These are phyloP conservation scores for Chironomus tepperi DNA, from an alignment of 1,140 invertebrate species.

Conservation along the genomic window DNA sequence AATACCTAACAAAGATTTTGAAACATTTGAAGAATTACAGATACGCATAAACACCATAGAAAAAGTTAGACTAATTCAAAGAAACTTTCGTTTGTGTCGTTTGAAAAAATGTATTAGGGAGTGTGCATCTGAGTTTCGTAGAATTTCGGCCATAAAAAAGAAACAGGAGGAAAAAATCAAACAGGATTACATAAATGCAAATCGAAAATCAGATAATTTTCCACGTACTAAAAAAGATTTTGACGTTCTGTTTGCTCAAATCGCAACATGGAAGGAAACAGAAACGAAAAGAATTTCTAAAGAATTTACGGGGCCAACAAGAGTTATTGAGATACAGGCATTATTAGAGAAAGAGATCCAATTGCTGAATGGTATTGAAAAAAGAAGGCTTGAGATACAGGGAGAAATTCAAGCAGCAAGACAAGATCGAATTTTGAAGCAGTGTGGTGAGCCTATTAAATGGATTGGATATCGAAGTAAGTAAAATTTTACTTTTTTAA, in stretches of 20 bases:
- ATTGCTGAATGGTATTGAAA: constrained; percentile 47
- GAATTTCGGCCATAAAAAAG: constrained; percentile 30
- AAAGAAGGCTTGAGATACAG: constrained; percentile 35
- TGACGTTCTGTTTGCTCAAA: constrained; percentile 45
- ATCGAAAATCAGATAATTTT: constrained; percentile 33
- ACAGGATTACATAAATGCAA: constrained; percentile 28
- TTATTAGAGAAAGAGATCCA: constrained; percentile 51
- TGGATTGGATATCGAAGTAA: constrained; percentile 45
- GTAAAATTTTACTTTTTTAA: neutral
- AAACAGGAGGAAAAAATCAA: constrained; percentile 30
- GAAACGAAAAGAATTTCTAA: constrained; percentile 39
- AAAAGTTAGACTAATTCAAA: constrained; percentile 37
- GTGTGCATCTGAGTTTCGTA: constrained; percentile 39
- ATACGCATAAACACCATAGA: constrained; percentile 31
- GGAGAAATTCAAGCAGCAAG: constrained; percentile 41
- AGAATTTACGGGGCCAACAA: constrained; percentile 42
- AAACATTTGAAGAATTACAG: constrained; percentile 34
- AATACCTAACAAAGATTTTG: constrained; percentile 33
- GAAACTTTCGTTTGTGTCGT: constrained; percentile 36
- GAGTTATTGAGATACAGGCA: constrained; percentile 45
- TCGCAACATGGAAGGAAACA: constrained; percentile 47
- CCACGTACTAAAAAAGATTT: constrained; percentile 49
- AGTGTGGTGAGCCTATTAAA: constrained; percentile 45
- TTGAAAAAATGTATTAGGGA: constrained; percentile 36
- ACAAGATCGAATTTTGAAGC: constrained; percentile 40